Percentiles rank a stretch among this genome's conserved stretches.
phyloP scores from a whole-genome alignment of 2,113 vertebrate species.

The Coryphaenoides rupestris region DNA sequence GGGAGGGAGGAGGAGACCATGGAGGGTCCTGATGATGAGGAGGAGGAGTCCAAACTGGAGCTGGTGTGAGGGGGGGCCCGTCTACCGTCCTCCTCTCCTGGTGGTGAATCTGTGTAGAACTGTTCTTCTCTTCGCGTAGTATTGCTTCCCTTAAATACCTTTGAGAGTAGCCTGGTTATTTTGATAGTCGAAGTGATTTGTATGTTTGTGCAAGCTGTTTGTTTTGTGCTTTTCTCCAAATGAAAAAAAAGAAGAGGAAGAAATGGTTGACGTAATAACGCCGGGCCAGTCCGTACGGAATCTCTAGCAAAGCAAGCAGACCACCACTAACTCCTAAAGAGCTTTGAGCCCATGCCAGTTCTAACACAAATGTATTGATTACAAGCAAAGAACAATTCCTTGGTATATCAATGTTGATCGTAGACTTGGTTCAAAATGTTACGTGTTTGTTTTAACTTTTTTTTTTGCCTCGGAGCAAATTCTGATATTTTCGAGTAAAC shows the following conservation, averaged over 20 bases:
- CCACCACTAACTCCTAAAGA: slow-evolving; percentile 15
- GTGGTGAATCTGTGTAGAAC: slow-evolving; percentile 44
- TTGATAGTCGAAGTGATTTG: slow-evolving; percentile 60
- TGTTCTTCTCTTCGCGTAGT: slow-evolving; percentile 43
- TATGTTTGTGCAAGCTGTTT: slow-evolving; percentile 63
- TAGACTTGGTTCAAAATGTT: slow-evolving; percentile 14
- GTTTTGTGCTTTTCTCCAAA: slow-evolving; percentile 27
- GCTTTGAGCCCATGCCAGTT: slow-evolving; percentile 31
- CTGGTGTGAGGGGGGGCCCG: slow-evolving; percentile 17
- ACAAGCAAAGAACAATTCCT: slow-evolving; percentile 7
- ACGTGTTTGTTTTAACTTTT: neutral
- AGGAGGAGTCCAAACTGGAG: slow-evolving; percentile 32
- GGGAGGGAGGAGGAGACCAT: slow-evolving; percentile 41
- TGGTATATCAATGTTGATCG: slow-evolving; percentile 31
- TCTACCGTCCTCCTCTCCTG: slow-evolving; percentile 15
- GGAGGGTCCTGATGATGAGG: slow-evolving; percentile 42
- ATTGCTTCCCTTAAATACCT: slow-evolving; percentile 49
- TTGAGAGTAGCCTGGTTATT: slow-evolving; percentile 51
- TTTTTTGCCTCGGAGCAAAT: slow-evolving; percentile 4
- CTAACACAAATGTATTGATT: slow-evolving; percentile 15
- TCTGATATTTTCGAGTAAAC: slow-evolving; percentile 9
- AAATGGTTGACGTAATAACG: slow-evolving; percentile 6
- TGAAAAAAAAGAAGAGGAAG: slow-evolving; percentile 24
- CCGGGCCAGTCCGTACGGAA: slow-evolving; percentile 27
- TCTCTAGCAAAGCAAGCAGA: slow-evolving; percentile 30